These are phyloP conservation scores for Drosophila eohydei DNA, from an alignment of 2,888 invertebrate genomes.

Conservation along the genomic window DNA sequence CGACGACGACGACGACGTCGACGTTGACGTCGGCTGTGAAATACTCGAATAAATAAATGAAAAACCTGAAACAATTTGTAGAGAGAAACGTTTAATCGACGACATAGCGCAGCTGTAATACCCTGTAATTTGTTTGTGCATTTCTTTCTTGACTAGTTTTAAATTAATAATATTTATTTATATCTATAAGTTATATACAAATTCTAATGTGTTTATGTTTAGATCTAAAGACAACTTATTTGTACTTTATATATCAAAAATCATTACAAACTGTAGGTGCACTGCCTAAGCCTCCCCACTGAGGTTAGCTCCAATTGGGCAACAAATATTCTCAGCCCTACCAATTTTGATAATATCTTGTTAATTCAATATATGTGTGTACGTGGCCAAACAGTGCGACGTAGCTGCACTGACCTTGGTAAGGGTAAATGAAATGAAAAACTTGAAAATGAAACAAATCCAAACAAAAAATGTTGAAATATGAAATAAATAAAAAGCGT, in stretches of 20 bases:
- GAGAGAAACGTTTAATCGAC: slow-evolving; percentile 3
- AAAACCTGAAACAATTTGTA: slow-evolving; percentile 49
- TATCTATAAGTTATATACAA: no score
- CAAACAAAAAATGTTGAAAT: slow-evolving; percentile 6
- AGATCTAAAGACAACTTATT: no score
- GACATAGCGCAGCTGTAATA: slow-evolving; percentile 13
- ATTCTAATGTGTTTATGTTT: no score
- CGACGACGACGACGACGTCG: slow-evolving; percentile 16
- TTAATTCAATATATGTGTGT: slow-evolving; percentile 5
- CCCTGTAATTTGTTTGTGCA: slow-evolving; percentile 9
- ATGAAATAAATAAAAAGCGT: slow-evolving; percentile 1
- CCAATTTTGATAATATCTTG: slow-evolving; percentile 8
- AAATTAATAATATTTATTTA: background rate
- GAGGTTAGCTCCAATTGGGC: background rate
- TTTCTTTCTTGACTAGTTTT: background rate
- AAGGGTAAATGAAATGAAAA: slow-evolving; percentile 19
- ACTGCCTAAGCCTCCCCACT: background rate
- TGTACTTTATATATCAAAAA: no score
- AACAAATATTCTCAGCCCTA: background rate
- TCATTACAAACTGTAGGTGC: background rate
- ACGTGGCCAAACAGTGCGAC: background rate
- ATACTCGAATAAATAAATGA: slow-evolving; percentile 48
- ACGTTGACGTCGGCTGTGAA: slow-evolving; percentile 40
- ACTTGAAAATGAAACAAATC: slow-evolving; percentile 25
- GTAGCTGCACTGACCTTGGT: slow-evolving; percentile 10